These are phyloP conservation scores for Corythornis cristatus DNA, from an alignment of 2,113 vertebrate species.

Conservation along the genomic window DNA sequence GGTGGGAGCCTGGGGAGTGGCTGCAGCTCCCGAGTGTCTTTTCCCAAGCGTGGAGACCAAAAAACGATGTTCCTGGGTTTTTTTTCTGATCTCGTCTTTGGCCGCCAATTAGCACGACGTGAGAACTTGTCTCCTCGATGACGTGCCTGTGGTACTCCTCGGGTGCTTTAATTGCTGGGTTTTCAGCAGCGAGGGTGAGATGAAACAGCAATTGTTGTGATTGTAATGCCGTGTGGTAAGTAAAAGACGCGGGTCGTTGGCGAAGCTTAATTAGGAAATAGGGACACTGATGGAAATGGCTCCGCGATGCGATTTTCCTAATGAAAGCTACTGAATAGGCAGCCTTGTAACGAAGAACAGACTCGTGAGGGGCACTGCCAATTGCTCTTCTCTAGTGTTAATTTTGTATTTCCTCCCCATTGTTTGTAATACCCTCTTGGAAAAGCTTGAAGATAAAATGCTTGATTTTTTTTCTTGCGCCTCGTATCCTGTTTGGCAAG, in stretches of 20 bases:
- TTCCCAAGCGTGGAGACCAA: background rate
- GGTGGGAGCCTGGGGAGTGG: background rate
- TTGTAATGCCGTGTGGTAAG: background rate
- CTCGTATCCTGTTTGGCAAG: slow-evolving; percentile 62
- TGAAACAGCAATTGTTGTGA: slow-evolving; percentile 45
- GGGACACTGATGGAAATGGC: slow-evolving; percentile 49
- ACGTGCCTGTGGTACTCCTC: background rate
- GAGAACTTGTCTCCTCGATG: slow-evolving; percentile 36
- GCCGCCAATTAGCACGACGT: slow-evolving; percentile 25
- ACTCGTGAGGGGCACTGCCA: slow-evolving; percentile 33
- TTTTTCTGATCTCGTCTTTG: background rate
- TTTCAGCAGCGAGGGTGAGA: background rate
- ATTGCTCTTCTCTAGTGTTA: slow-evolving; percentile 61
- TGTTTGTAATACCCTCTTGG: slow-evolving; percentile 60
- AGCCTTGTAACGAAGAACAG: slow-evolving; percentile 43
- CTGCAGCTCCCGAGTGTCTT: background rate
- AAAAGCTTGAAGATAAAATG: slow-evolving; percentile 60
- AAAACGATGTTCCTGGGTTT: background rate
- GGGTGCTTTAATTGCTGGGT: slow-evolving; percentile 45
- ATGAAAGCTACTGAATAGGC: slow-evolving; percentile 63
- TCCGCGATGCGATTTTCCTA: slow-evolving; percentile 47
- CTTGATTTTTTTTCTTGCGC: slow-evolving; percentile 39
- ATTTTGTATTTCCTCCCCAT: slow-evolving; percentile 68
- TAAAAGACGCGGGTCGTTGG: slow-evolving; percentile 43
- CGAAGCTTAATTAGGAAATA: slow-evolving; percentile 66